These are phyloP conservation scores for Eira barbara DNA, from an alignment of 2,113 vertebrate species.

Conservation along the genomic window DNA sequence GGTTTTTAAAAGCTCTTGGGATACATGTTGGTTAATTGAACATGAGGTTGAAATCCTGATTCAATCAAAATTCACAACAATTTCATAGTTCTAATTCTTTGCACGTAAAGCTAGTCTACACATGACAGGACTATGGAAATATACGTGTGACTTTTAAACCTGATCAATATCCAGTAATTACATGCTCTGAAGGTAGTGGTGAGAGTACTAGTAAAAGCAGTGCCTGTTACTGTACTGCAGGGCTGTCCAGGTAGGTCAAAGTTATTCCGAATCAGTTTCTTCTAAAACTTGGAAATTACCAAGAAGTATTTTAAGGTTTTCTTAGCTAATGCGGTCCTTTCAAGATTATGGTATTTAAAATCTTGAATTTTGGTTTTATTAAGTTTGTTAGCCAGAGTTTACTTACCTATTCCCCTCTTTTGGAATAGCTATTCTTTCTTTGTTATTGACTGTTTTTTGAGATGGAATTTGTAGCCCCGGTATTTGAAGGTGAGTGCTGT, in stretches of 20 bases:
- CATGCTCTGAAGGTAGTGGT: not conserved
- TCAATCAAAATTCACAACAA: not conserved
- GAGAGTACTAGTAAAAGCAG: not conserved
- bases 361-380: conserved; percentile 9
- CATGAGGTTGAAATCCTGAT: not conserved
- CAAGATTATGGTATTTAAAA: not conserved
- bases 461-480: not conserved
- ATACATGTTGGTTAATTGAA: not conserved
- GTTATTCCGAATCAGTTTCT: not conserved
- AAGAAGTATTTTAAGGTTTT: not conserved
- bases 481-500: not conserved
- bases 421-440: not conserved
- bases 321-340: not conserved
- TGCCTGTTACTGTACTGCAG: not conserved
- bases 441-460: not conserved
- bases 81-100: not conserved
- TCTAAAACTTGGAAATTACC: conserved; percentile 12
- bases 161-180: not conserved
- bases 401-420: not conserved
- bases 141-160: not conserved
- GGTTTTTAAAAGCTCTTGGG: not conserved
- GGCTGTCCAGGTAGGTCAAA: not conserved
- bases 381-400: not conserved
- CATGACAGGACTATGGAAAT: not conserved
- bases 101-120: not conserved